Evolutionary conservation across 1,140 invertebrate genomes (phyloP).

Genomic region (Caenorhabditis elegans): DNA sequence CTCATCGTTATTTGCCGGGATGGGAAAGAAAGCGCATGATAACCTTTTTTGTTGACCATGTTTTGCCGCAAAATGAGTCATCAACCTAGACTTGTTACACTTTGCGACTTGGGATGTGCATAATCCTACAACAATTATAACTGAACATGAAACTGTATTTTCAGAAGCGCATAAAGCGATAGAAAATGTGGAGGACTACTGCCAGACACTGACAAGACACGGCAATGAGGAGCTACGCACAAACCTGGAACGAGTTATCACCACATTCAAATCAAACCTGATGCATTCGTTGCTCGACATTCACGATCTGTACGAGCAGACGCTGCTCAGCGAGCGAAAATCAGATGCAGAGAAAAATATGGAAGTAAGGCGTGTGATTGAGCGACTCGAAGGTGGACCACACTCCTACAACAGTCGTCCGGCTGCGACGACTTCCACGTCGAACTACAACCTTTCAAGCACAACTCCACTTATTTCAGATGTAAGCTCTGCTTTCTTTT

Average conservation of each 20-base stretch:
- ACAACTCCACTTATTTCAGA: conserved; percentile 29
- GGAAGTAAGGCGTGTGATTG: conserved; percentile 90
- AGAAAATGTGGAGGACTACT: conserved; percentile 94
- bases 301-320: conserved; percentile 96
- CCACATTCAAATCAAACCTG: conserved; percentile 93
- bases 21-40: neutral
- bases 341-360: conserved; percentile 89
- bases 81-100: no score
- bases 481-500: conserved; percentile 12
- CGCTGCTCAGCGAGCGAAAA: conserved; percentile 89
- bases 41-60: conserved; percentile 30
- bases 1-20: neutral
- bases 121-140: no score
- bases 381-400: conserved; percentile 84
- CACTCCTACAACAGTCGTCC: conserved; percentile 69
- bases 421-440: neutral
- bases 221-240: conserved; percentile 89
- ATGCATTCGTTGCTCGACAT: conserved; percentile 97
- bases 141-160: no score
- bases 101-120: no score
- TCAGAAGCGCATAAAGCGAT: conserved; percentile 93
- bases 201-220: conserved; percentile 83
- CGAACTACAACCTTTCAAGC: neutral
- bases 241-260: conserved; percentile 92
- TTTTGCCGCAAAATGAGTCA: conserved; percentile 30